Evolutionary conservation across 2,797 vertebrate genomes (phyloP), one percentile per base, ranked within the genome.

Genomic region (Tiaroga cobitis): DNA sequence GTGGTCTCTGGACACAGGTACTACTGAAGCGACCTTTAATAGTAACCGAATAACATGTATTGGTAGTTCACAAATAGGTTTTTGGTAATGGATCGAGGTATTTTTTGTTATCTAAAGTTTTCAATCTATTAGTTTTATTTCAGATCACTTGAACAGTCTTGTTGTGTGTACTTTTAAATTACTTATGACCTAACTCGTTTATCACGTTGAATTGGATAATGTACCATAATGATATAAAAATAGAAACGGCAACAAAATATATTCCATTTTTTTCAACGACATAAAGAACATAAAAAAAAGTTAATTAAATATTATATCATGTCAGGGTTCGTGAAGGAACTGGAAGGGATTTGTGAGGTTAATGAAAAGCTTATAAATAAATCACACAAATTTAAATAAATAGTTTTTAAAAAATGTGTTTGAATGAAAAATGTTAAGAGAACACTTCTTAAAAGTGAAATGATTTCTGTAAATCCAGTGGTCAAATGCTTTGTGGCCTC

Each of bases 1-100:
- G 91, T 92, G 92, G 91, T 90, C 91, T 81, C 61, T 15, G 49
- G 32, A 43, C 11, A 37, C 76, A 77, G 68, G 85, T 84, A 59
- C 74, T 85, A 59, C 65, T 18, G 59, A 32, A 67, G 15, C 1
- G 8, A 63, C 21, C 49, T 61, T 63, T 43, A n/a, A 21, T 49
- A 32, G 26, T 9, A 46, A n/a, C 61, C 39, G 34, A 37, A 75
- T 51, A 75, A 51, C 0, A 16, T 5, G 13, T 21, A 75, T 39
- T 39, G 74, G 21, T 77, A 39, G 3, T 70, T 11, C 2, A 39
- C 21, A 68, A 34, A 32, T 34, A 32, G 0, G 0, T 8, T 39
- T 78, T 78, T 41, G 7, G 7, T 9, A 39, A 63, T 63, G 11
- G 49, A 1, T 59, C 19, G 8, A 34, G 21, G 54, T 9, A 24